Conservation (phyloP, 1,140 invertebrate genomes). For the Coptotermes formosanus region DNA sequence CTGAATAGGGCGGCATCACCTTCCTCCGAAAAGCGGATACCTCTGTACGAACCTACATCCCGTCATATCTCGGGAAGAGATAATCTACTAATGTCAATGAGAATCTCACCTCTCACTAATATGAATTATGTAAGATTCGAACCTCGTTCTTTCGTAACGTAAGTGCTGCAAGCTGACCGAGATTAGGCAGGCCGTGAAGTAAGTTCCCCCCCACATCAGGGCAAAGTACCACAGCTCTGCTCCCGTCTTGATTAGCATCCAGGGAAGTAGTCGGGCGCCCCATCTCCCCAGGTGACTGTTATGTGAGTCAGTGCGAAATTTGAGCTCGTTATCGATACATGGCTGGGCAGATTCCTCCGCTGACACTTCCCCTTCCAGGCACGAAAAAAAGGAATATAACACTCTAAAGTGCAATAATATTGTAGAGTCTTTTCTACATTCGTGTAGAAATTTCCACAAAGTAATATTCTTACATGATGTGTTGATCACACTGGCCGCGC, state of each 20-base stretch:
- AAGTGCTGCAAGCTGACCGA: neutral
- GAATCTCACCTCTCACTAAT: too few relatives aligned
- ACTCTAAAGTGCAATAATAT: neutral
- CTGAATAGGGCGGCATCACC: too few relatives aligned
- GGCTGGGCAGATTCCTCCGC: neutral
- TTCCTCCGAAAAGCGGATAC: too few relatives aligned
- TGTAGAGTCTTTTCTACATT: neutral
- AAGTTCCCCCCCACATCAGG: neutral
- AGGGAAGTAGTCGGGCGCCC: neutral
- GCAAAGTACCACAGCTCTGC: too few relatives aligned
- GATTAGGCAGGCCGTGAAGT: neutral
- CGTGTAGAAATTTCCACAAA: neutral
- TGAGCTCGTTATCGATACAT: neutral
- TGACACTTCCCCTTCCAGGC: neutral
- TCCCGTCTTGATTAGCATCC: slow-evolving; percentile 3
- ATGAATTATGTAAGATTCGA: too few relatives aligned
- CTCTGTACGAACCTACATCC: too few relatives aligned
- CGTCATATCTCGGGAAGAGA: too few relatives aligned
- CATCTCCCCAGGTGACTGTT: slow-evolving; percentile 1
- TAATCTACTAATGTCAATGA: too few relatives aligned
- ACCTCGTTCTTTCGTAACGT: too few relatives aligned
- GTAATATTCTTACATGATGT: too few relatives aligned
- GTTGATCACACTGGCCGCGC: too few relatives aligned
- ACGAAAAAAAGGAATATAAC: neutral
- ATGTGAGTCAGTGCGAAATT: slow-evolving; percentile 16